Evolutionary conservation across 2,797 vertebrate species (phyloP), one percentile per base, ranked within the genome.

Genomic region (Hyperoplus lanceolatus): DNA sequence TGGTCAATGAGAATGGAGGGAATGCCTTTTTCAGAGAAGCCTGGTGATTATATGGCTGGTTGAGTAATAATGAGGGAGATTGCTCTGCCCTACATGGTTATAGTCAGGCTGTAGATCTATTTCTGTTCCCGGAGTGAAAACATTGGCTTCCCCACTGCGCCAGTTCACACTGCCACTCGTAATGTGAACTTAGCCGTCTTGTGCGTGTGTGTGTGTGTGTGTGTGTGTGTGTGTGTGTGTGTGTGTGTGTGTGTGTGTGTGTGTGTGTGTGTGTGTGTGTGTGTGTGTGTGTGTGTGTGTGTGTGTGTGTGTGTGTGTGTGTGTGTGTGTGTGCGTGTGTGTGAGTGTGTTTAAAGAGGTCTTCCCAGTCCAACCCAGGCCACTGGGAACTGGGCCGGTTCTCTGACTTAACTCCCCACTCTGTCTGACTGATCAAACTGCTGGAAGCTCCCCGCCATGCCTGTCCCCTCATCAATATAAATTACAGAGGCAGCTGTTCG

Each of bases 401-500:
- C 89, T 88, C 86, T 82, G 87, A 80, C 91, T 29, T 88, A 87
- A 90, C 87, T 89, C 89, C 85, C 89, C 87, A 90, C 91, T 92
- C 91, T 92, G 90, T 93, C 87, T 94, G 91, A 93, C 86, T 95
- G 94, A 96, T 96, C 94, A 95, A 95, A 94, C 94, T 92, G 87
- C 90, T 93, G 90, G 88, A 94, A 95, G 91, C 90, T 89, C 87
- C 90, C 90, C 38, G 75, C 91, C 86, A 87, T 88, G 89, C 91
- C 89, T 90, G 90, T 92, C 90, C 86, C 87, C 85, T 94, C 94
- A 95, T 95, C 93, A 94, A 94, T 95, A 95, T 95, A 95, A 94
- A 95, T 95, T 94, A 95, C 90, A 93, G 91, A 87, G 94, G 93
- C 94, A 95, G 93, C 93, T 95, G 93, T 94, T 94, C 92, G 29